These are phyloP conservation scores for Hipparchia sbordonii DNA, from an alignment of 2,888 invertebrate species.

Conservation along the genomic window DNA sequence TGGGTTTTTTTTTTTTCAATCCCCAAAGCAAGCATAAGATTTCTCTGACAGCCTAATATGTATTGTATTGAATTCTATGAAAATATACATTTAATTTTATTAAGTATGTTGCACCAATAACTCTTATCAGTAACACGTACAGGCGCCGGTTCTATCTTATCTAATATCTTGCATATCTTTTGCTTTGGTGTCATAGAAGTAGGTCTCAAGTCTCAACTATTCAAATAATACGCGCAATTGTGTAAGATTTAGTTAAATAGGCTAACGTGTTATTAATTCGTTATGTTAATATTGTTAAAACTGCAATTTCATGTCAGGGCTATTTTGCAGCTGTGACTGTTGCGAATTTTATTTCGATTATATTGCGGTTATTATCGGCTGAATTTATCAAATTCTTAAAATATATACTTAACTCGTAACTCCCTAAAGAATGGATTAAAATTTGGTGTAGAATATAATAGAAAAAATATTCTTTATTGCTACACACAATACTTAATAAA, in stretches of 20 bases:
- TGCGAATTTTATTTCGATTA: neutral
- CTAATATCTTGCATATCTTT: conserved; percentile 29
- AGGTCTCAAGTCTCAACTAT: conserved; percentile 31
- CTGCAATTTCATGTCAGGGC: conserved; percentile 6
- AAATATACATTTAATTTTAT: neutral
- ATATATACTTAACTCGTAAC: too few relatives aligned
- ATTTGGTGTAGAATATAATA: too few relatives aligned
- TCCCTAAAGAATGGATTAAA: too few relatives aligned
- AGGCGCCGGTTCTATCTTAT: conserved; percentile 22
- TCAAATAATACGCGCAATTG: conserved; percentile 30
- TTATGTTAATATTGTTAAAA: conserved; percentile 1
- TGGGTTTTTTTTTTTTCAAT: too few relatives aligned
- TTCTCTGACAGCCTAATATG: neutral
- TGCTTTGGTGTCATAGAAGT: conserved; percentile 26
- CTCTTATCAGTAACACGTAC: conserved; percentile 6
- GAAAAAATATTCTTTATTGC: too few relatives aligned
- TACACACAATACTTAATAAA: too few relatives aligned
- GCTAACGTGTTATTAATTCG: neutral
- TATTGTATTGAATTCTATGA: neutral
- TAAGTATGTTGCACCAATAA: conserved; percentile 1
- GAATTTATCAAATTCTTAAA: neutral
- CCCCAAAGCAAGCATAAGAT: neutral
- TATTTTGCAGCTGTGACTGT: neutral
- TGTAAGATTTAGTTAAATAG: conserved; percentile 23
- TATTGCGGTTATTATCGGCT: neutral